A percentile compares a stretch with the other conserved stretches of the same genome.
Conservation (phyloP, 2,888 invertebrate species). For the Sceliomorpha sp. region DNA sequence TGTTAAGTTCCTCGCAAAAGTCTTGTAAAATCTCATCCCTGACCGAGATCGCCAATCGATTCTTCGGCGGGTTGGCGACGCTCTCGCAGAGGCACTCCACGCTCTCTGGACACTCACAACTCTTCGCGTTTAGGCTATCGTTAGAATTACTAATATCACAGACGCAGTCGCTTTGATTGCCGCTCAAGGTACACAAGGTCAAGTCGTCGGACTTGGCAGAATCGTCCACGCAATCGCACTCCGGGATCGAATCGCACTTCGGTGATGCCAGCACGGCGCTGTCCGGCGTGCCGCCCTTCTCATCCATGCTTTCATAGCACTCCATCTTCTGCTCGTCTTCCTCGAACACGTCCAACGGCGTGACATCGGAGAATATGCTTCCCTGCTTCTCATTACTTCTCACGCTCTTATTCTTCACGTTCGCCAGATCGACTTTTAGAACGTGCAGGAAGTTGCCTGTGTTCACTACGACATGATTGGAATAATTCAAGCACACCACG, state of each 20-base stretch:
- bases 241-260: conserved; percentile 66
- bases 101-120: conserved; percentile 67
- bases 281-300: conserved; percentile 68
- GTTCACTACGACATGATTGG: conserved; percentile 89
- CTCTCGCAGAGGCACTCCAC: conserved; percentile 67
- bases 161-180: conserved; percentile 73
- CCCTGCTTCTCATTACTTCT: conserved; percentile 75
- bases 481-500: conserved; percentile 85
- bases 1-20: conserved; percentile 77
- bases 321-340: conserved; percentile 71
- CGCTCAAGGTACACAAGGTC: conserved; percentile 67
- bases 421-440: conserved; percentile 83
- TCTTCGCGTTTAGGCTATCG: conserved; percentile 64
- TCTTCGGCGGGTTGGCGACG: conserved; percentile 50
- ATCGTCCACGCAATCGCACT: conserved; percentile 68
- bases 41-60: conserved; percentile 72
- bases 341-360: conserved; percentile 72
- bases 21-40: conserved; percentile 78
- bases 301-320: conserved; percentile 67
- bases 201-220: conserved; percentile 65
- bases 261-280: conserved; percentile 66
- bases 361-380: conserved; percentile 66
- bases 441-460: conserved; percentile 93
- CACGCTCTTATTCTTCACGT: conserved; percentile 69
- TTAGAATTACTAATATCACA: conserved; percentile 74